These are phyloP conservation scores for Caenorhabditis sp. DNA, from an alignment of 2,888 invertebrate species.

Conservation along the genomic window DNA sequence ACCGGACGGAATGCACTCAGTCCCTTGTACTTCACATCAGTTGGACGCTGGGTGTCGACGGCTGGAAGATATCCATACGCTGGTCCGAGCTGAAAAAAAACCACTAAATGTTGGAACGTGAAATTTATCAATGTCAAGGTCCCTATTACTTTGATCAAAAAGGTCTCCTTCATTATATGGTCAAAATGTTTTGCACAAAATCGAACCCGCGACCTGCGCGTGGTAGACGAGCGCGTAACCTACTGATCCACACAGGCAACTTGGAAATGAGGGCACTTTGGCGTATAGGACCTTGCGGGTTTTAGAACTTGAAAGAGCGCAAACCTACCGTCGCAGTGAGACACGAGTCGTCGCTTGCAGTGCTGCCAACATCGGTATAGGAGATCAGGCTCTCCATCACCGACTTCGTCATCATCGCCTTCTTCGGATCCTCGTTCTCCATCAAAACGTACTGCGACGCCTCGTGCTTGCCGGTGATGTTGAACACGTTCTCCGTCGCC, in stretches of 20 bases:
- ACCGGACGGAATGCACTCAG: constrained; percentile 60
- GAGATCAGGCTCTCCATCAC: constrained; percentile 27
- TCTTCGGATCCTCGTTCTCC: constrained; percentile 29
- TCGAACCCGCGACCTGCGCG: too few species aligned
- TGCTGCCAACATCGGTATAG: constrained; percentile 14
- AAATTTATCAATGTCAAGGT: too few species aligned
- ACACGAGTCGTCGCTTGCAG: neutral
- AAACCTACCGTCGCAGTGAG: constrained; percentile 29
- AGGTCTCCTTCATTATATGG: too few species aligned
- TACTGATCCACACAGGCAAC: too few species aligned
- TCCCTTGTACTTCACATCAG: constrained; percentile 47
- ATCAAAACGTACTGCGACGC: constrained; percentile 35
- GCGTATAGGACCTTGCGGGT: too few species aligned
- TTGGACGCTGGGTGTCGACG: neutral
- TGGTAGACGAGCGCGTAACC: too few species aligned
- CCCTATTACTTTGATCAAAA: too few species aligned
- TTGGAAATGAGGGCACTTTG: too few species aligned
- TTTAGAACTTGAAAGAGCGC: too few species aligned
- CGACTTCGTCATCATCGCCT: constrained; percentile 2
- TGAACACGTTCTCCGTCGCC: constrained; percentile 48
- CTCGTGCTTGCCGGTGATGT: constrained; percentile 8
- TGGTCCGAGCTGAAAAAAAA: constrained; percentile 42
- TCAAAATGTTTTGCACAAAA: too few species aligned
- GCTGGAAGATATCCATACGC: constrained; percentile 19
- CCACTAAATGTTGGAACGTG: too few species aligned